phyloP scores from a whole-genome alignment of 1,140 invertebrate species.

The Drosophila kurseongensis region DNA sequence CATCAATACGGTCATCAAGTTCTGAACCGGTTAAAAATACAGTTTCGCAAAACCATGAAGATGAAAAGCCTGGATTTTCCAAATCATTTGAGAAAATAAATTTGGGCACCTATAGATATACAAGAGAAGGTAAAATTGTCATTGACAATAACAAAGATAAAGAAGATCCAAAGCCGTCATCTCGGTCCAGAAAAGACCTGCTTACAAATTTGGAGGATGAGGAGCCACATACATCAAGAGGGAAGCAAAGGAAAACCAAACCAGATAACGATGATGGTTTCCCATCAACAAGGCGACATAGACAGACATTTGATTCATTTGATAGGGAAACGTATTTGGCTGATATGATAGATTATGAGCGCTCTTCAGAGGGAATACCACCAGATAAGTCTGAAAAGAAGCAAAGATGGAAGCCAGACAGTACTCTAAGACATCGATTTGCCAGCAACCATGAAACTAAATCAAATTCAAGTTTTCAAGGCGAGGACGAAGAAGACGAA shows the following conservation, averaged over 20 bases:
- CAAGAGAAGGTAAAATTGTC: too few relatives aligned
- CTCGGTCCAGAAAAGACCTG: background rate
- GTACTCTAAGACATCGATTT: background rate
- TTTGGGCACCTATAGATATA: background rate
- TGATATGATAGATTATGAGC: slow-evolving; percentile 1
- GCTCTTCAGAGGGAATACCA: slow-evolving; percentile 1
- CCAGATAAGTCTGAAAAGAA: background rate
- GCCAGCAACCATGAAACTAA: background rate
- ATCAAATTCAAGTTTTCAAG: background rate
- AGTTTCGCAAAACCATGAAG: background rate
- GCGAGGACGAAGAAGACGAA: background rate
- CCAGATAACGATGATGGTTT: too few relatives aligned
- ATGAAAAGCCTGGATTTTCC: background rate
- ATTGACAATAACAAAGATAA: background rate
- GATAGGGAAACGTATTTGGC: background rate
- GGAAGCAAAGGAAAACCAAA: background rate
- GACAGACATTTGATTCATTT: slow-evolving; percentile 5
- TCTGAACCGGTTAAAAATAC: background rate
- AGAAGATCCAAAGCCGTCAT: background rate
- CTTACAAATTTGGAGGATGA: background rate
- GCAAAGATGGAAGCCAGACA: background rate
- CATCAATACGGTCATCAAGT: background rate
- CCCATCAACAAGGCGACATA: background rate
- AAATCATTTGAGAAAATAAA: background rate
- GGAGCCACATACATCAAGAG: background rate